Percentiles rank a stretch among this genome's conserved stretches.
Conservation (phyloP, 2,113 vertebrate genomes). For the Pavo muticus region DNA sequence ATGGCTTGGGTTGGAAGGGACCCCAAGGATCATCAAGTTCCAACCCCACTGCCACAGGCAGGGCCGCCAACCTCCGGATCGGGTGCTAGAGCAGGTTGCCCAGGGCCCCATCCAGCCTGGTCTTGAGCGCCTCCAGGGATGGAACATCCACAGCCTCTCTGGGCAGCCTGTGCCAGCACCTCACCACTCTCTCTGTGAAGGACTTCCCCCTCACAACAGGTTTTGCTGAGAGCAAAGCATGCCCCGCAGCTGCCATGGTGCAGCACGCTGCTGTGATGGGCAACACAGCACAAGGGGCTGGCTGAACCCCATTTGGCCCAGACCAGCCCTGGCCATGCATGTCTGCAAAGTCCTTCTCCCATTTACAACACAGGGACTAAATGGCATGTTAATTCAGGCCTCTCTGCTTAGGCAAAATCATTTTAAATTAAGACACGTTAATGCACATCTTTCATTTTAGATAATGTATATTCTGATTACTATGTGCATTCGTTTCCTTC, state of each 20-base stretch:
- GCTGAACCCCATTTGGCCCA: background rate
- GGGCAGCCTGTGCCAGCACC: too few species aligned
- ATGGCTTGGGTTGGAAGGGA: too few species aligned
- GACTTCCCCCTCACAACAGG: too few species aligned
- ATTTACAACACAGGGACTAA: rapidly evolving
- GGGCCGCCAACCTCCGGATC: too few species aligned
- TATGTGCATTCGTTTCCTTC: background rate
- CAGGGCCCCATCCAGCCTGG: too few species aligned
- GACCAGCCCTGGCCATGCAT: background rate
- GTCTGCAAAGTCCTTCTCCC: background rate
- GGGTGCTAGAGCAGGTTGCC: too few species aligned
- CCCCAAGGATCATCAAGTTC: too few species aligned
- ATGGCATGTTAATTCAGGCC: rapidly evolving
- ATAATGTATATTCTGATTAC: background rate
- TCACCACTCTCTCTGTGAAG: too few species aligned
- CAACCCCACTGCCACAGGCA: too few species aligned
- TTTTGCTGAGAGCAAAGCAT: background rate
- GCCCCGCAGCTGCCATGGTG: background rate
- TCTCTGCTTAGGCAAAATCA: rapidly evolving
- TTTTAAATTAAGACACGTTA: background rate
- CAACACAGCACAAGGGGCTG: rapidly evolving
- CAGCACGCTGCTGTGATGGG: background rate
- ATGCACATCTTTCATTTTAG: background rate
- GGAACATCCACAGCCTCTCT: too few species aligned
- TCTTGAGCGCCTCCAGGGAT: too few species aligned